These are phyloP conservation scores for Troides oblongomaculatus DNA, from an alignment of 2,888 invertebrate genomes.

Conservation along the genomic window DNA sequence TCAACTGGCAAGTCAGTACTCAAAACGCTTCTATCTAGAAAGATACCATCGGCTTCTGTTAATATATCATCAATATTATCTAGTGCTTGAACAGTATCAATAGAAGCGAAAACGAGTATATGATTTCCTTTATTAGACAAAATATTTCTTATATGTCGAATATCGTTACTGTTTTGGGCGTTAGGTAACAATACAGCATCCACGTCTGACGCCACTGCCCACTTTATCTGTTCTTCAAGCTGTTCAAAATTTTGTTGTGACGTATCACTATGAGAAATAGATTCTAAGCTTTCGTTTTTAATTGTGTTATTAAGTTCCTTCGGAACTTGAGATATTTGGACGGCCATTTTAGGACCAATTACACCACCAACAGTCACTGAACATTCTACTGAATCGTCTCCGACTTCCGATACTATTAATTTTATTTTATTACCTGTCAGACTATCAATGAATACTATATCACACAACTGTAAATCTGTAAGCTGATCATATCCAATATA, in stretches of 20 bases:
- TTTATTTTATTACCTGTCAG: conserved; percentile 60
- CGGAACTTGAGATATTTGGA: conserved; percentile 75
- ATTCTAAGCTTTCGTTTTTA: conserved; percentile 63
- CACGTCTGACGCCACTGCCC: conserved; percentile 68
- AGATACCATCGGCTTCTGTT: conserved; percentile 89
- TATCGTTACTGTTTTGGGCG: conserved; percentile 54
- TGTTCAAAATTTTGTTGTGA: conserved; percentile 85
- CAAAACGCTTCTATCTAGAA: conserved; percentile 91
- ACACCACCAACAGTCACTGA: conserved; percentile 74
- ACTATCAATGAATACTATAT: conserved; percentile 73
- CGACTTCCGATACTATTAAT: conserved; percentile 58
- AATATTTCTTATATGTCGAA: conserved; percentile 52
- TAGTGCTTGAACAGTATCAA: conserved; percentile 58
- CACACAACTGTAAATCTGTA: conserved; percentile 71
- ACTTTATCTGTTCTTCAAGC: conserved; percentile 71
- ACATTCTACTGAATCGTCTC: conserved; percentile 74
- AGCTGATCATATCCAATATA: conserved; percentile 78
- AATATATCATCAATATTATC: conserved; percentile 87
- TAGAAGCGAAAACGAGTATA: conserved; percentile 63
- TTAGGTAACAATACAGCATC: conserved; percentile 66
- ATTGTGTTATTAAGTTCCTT: conserved; percentile 59
- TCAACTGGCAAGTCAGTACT: conserved; percentile 93
- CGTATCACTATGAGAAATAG: conserved; percentile 79
- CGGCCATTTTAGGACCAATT: conserved; percentile 74
- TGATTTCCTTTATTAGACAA: conserved; percentile 67